Conservation (phyloP, 1,140 invertebrate species). For the Drepana arcuata region DNA sequence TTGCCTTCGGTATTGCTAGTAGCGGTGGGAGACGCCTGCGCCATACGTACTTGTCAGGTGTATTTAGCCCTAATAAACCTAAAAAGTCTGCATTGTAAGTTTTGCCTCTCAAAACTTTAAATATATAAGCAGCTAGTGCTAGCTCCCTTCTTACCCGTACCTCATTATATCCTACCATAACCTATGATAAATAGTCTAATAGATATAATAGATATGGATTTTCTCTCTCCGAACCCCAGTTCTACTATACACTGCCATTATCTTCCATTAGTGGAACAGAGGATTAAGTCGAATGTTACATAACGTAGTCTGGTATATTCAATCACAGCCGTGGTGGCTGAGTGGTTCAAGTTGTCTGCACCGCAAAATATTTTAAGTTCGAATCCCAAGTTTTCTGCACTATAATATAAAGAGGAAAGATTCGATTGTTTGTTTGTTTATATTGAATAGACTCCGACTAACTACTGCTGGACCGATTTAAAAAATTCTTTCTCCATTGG, state of each 20-base stretch:
- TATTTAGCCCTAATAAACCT: background rate
- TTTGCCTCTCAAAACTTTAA: background rate
- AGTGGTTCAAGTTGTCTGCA: too few relatives aligned
- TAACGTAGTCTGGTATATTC: background rate
- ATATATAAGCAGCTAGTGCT: too few relatives aligned
- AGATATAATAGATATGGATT: too few relatives aligned
- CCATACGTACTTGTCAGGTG: too few relatives aligned
- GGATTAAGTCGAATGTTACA: conserved; percentile 28
- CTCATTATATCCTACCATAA: too few relatives aligned
- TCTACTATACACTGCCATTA: conserved; percentile 15
- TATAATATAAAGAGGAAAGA: background rate
- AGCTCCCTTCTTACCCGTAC: too few relatives aligned
- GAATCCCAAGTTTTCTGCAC: background rate
- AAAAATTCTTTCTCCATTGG: too few relatives aligned
- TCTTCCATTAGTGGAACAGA: conserved; percentile 50
- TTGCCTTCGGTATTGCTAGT: too few relatives aligned
- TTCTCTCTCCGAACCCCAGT: background rate
- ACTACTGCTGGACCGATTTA: too few relatives aligned
- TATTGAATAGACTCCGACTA: background rate
- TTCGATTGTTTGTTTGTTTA: background rate
- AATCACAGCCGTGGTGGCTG: too few relatives aligned
- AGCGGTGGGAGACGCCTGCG: too few relatives aligned
- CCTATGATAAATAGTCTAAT: background rate
- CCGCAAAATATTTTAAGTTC: background rate
- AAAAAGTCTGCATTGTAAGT: background rate